Percentiles rank a stretch among this genome's conserved stretches.
Conservation (phyloP, 2,113 vertebrate genomes). For the Casuarius casuarius region DNA sequence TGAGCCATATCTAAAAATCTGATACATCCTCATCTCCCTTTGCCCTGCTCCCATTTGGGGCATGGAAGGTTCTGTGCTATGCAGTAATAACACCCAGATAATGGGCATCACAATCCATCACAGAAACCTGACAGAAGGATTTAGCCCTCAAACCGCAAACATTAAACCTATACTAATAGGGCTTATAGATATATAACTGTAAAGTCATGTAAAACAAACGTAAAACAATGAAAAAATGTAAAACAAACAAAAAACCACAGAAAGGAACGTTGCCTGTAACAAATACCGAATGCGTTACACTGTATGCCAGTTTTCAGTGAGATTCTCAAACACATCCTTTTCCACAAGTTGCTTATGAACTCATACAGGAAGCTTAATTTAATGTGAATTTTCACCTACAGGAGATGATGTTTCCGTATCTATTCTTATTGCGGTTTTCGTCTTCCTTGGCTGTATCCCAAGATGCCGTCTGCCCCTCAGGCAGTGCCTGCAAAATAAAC, state of each 20-base stretch:
- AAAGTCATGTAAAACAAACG: neutral
- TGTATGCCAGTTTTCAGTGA: neutral
- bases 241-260: neutral
- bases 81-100: neutral
- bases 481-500: slow-evolving; percentile 85
- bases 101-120: neutral
- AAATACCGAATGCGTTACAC: neutral
- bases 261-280: neutral
- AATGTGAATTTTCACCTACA: slow-evolving; percentile 86
- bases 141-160: neutral
- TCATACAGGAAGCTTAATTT: neutral
- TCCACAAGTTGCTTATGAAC: neutral
- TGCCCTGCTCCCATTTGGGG: neutral
- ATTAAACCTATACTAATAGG: neutral
- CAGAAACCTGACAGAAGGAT: neutral
- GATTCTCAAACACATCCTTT: neutral
- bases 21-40: neutral
- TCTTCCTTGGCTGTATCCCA: slow-evolving; percentile 98
- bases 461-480: slow-evolving; percentile 94
- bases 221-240: neutral
- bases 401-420: slow-evolving; percentile 98
- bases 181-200: neutral
- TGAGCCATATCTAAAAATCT: neutral
- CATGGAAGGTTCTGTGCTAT: neutral
- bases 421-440: slow-evolving; percentile 97